These are phyloP conservation scores for Clarias batrachus DNA, from an alignment of 2,113 vertebrate species.

Conservation along the genomic window DNA sequence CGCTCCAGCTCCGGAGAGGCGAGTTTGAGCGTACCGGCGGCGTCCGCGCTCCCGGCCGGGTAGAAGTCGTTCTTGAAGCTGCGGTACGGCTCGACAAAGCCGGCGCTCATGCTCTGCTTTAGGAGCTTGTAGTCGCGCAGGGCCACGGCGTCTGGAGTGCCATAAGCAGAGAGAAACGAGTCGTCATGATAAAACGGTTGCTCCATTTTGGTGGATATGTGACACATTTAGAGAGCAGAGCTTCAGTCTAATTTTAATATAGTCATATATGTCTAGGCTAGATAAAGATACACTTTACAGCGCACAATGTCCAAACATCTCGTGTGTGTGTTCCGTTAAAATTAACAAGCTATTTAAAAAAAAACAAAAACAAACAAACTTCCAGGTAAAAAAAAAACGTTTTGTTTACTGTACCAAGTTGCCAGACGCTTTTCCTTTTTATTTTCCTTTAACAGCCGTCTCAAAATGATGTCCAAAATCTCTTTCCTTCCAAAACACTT, in stretches of 20 bases:
- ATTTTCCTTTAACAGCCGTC: slow-evolving; percentile 64
- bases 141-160: slow-evolving; percentile 79
- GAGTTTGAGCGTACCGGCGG: slow-evolving; percentile 80
- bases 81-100: slow-evolving; percentile 83
- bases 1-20: slow-evolving; percentile 87
- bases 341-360: slow-evolving; percentile 51
- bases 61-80: slow-evolving; percentile 80
- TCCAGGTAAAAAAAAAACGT: slow-evolving; percentile 69
- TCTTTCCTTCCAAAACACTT: background rate
- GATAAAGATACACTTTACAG: background rate
- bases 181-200: slow-evolving; percentile 93
- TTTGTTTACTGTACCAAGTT: slow-evolving; percentile 74
- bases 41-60: slow-evolving; percentile 66
- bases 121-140: slow-evolving; percentile 83
- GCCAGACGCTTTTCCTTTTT: slow-evolving; percentile 59
- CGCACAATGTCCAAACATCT: slow-evolving; percentile 41
- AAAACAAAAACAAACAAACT: slow-evolving; percentile 61
- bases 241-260: background rate
- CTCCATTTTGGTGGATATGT: slow-evolving; percentile 81
- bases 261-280: background rate
- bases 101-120: slow-evolving; percentile 85
- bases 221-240: slow-evolving; percentile 29
- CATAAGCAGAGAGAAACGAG: slow-evolving; percentile 89
- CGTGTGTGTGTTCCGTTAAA: slow-evolving; percentile 55
- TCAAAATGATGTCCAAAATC: slow-evolving; percentile 66